Evolutionary conservation across 2,113 vertebrate genomes (phyloP), one percentile per base, ranked within the genome.

Genomic region (Peromyscus maniculatus): DNA sequence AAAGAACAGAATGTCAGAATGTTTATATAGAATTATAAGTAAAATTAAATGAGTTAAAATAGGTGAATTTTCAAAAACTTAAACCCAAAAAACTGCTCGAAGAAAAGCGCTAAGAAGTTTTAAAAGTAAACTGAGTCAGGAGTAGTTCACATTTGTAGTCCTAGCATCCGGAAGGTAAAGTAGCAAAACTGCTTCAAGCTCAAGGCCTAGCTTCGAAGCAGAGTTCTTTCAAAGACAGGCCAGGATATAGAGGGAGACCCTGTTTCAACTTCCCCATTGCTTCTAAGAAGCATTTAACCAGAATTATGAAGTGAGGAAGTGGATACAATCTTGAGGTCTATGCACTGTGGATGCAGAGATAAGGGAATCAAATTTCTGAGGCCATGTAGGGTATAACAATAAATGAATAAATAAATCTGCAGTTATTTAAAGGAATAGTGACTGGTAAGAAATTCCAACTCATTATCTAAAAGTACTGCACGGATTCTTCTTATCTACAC

Each of bases 61-160:
- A 83, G 64, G 55, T 77, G 64, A 86, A 95, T 46, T 87, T 66
- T 87, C n/a, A 71, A 91, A 95, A 97, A 49, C 15, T 75, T 78
- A 55, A 0, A 64, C 10, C 7, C 77, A 36, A 39, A 96, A 96
- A 89, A 64, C 7, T 90, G 21, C 39, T 82, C 64, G 17, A 83
- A 91, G 57, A 95, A 57, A 74, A 36, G 69, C 80, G 26, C 3
- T 87, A 33, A 33, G 19, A 64, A 67, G 28, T 67, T 33, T 67
- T 67, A 13, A 36, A 36, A 19, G 19, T 36, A 80, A 57, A 36
- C 4, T 49, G 43, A 46, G 39, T 12, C 36, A 74, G 52, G 52
- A 13, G 4, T 55, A 39, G 33, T 74, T 89, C 3, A 43, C 22
- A 74, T 43, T 28, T 57, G 24, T 17, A 17, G 26, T 74, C 52